Conservation (phyloP, 2,888 invertebrate species). For the Synergus laeviventris region DNA sequence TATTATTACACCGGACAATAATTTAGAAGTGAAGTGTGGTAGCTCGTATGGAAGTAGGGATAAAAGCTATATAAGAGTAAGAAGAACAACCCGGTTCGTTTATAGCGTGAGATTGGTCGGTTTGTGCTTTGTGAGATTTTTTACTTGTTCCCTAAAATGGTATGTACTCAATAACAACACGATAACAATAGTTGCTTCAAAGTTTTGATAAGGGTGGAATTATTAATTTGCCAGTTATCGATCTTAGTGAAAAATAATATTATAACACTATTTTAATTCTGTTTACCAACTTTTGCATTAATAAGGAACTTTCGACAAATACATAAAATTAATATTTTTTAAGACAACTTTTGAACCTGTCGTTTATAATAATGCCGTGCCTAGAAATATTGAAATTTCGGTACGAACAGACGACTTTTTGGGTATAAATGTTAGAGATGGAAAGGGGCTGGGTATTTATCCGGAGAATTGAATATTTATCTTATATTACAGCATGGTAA, state of each 20-base stretch:
- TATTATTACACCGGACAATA: constrained; percentile 59
- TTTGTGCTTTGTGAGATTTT: constrained; percentile 58
- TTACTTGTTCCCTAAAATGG: constrained; percentile 42
- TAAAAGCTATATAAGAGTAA: constrained; percentile 73
- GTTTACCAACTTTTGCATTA: neutral
- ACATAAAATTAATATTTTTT: too few relatives aligned
- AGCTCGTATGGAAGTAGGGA: constrained; percentile 62
- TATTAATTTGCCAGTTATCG: too few relatives aligned
- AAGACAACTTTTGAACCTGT: too few relatives aligned
- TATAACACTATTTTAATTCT: neutral
- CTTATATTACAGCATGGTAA: neutral
- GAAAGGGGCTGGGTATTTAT: too few relatives aligned
- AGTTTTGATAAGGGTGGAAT: neutral
- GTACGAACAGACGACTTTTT: too few relatives aligned
- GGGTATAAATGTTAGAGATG: too few relatives aligned
- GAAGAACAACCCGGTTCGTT: constrained; percentile 61
- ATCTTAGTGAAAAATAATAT: too few relatives aligned
- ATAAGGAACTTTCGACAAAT: too few relatives aligned
- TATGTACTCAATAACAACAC: constrained; percentile 39
- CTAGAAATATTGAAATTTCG: too few relatives aligned
- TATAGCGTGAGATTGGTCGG: constrained; percentile 67
- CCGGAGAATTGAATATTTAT: neutral
- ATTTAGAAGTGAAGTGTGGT: constrained; percentile 59
- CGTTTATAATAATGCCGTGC: too few relatives aligned
- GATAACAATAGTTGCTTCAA: neutral